Conservation (phyloP, 1,140 invertebrate species). For the Cotesia typhae region DNA sequence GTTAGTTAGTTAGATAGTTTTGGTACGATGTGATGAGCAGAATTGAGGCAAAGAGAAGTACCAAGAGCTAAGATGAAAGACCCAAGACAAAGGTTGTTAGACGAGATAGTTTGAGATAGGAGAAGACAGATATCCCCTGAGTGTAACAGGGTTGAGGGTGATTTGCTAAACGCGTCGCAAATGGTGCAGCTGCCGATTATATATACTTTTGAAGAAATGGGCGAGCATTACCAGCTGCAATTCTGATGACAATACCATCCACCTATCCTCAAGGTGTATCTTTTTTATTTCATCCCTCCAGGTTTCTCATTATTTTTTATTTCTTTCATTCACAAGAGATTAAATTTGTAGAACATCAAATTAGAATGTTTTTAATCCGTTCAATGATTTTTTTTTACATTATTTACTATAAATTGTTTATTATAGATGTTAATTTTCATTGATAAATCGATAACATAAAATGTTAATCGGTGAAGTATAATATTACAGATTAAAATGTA, state of each 20-base stretch:
- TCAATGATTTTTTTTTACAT: too few relatives aligned
- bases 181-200: constrained; percentile 2
- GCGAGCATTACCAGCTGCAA: constrained; percentile 1
- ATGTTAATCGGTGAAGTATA: too few relatives aligned
- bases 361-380: background rate
- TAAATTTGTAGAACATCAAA: too few relatives aligned
- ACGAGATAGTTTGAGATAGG: background rate
- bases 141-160: background rate
- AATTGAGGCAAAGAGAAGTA: background rate
- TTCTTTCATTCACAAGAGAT: background rate
- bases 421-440: too few relatives aligned
- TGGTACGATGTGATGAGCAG: too few relatives aligned
- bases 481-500: too few relatives aligned
- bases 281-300: background rate
- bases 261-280: background rate
- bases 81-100: background rate
- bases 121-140: background rate
- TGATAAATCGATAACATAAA: too few relatives aligned
- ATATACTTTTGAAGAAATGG: background rate
- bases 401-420: too few relatives aligned
- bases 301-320: background rate
- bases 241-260: constrained; percentile 8
- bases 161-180: constrained; percentile 16
- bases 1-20: too few relatives aligned
- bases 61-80: background rate